Conservation (phyloP, 2,113 vertebrate genomes). For the Microtus pennsylvanicus region DNA sequence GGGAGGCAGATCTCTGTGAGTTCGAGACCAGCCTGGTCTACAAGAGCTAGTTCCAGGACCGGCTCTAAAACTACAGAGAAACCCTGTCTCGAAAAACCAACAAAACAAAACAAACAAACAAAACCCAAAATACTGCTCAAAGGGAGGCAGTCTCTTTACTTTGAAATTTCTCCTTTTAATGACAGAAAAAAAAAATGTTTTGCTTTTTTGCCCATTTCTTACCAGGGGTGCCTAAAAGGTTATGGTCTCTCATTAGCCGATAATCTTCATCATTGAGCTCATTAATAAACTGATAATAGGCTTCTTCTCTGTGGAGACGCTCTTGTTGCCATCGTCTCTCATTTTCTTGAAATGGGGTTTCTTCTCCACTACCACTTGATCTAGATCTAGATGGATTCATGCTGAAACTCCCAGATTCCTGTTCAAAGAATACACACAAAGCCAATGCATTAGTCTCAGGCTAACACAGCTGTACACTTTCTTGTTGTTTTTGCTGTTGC, state of each 20-base stretch:
- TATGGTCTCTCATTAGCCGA: slow-evolving; percentile 96
- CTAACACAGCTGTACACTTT: slow-evolving; percentile 15
- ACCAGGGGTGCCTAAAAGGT: slow-evolving; percentile 97
- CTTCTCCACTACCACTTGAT: slow-evolving; percentile 72
- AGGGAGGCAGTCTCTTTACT: background rate
- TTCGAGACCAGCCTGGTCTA: too few species aligned
- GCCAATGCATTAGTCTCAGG: slow-evolving; percentile 42
- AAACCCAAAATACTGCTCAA: background rate
- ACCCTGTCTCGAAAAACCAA: too few species aligned
- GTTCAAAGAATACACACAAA: slow-evolving; percentile 66
- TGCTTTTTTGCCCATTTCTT: slow-evolving; percentile 65
- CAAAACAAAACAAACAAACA: too few species aligned
- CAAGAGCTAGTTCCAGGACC: too few species aligned
- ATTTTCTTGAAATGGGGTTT: slow-evolving; percentile 80
- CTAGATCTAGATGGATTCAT: slow-evolving; percentile 84
- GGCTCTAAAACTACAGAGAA: too few species aligned
- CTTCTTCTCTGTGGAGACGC: slow-evolving; percentile 96
- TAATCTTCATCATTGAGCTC: slow-evolving; percentile 96
- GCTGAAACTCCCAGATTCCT: slow-evolving; percentile 67
- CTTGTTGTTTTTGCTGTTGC: background rate
- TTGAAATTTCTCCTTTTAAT: slow-evolving; percentile 41
- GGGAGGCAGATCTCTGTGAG: too few species aligned
- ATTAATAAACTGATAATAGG: slow-evolving; percentile 98
- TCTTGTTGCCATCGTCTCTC: slow-evolving; percentile 95
- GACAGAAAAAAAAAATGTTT: slow-evolving; percentile 36